A percentile compares a stretch with the other conserved stretches of the same genome.
These are phyloP conservation scores for Cyclina sinensis DNA, from an alignment of 1,140 invertebrate genomes.

Conservation along the genomic window DNA sequence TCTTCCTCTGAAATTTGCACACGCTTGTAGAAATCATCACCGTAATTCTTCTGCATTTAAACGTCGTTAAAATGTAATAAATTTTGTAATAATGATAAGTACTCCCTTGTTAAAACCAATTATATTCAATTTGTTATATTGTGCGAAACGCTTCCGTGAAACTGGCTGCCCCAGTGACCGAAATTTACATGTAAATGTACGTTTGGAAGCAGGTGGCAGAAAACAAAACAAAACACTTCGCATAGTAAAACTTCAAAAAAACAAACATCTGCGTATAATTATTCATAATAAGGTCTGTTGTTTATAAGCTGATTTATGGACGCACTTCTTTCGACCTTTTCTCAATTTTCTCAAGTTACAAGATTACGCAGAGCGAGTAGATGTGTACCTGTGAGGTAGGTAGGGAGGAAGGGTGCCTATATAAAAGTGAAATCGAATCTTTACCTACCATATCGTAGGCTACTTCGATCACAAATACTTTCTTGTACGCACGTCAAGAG, in stretches of 20 bases:
- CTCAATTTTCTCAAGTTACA: no score
- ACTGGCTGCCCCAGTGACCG: not conserved
- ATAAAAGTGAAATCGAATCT: not conserved
- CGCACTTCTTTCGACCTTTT: not conserved
- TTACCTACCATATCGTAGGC: not conserved
- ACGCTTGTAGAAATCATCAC: no score
- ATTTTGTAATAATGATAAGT: not conserved
- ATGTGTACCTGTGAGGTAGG: not conserved
- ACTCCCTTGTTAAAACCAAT: no score
- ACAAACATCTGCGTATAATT: not conserved
- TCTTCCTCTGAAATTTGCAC: no score
- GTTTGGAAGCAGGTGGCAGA: not conserved
- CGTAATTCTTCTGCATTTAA: not conserved
- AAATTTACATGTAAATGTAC: not conserved
- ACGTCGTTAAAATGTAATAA: not conserved
- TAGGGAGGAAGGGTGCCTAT: not conserved
- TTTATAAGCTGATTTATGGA: not conserved
- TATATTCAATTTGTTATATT: no score
- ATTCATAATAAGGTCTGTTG: slow-evolving; percentile 11
- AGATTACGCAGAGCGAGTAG: not conserved
- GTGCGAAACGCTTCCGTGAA: not conserved
- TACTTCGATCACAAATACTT: not conserved
- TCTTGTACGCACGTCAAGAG: no score
- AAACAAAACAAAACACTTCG: not conserved
- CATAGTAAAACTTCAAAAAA: slow-evolving; percentile 1